Percentiles rank a stretch among this genome's conserved stretches.
Evolutionary conservation across 2,797 vertebrate genomes (phyloP).

Genomic region (Anolis apletophallus): DNA sequence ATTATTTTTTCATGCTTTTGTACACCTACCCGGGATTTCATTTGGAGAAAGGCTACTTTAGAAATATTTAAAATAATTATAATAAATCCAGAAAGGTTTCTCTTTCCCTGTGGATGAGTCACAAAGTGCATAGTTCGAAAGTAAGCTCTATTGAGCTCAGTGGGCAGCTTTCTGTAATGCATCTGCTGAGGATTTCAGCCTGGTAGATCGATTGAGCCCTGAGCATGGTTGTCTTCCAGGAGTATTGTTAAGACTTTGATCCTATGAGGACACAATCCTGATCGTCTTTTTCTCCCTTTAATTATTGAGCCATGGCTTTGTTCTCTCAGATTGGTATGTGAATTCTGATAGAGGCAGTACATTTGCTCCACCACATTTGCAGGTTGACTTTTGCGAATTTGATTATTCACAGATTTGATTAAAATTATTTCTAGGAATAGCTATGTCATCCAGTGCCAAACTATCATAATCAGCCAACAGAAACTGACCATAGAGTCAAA

Average conservation of each 20-base stretch:
- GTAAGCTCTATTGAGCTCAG: not conserved
- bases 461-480: too few species aligned
- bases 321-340: not conserved
- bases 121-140: not conserved
- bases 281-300: too few species aligned
- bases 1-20: not conserved
- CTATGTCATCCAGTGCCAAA: too few species aligned
- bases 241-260: not conserved
- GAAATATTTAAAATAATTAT: not conserved
- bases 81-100: not conserved
- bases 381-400: too few species aligned
- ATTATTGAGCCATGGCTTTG: not conserved
- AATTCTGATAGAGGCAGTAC: too few species aligned
- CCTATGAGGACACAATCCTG: not conserved
- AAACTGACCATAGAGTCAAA: too few species aligned
- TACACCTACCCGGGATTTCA: not conserved
- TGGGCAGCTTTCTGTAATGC: not conserved
- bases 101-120: not conserved
- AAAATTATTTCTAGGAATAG: too few species aligned
- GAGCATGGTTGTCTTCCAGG: not conserved
- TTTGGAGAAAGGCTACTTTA: not conserved
- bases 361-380: too few species aligned
- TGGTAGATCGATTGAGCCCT: not conserved
- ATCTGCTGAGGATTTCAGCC: too few species aligned
- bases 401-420: too few species aligned